Percentiles rank a stretch among this genome's conserved stretches.
phyloP scores from a whole-genome alignment of 2,113 vertebrate genomes.

The Colistium nudipinnis region DNA sequence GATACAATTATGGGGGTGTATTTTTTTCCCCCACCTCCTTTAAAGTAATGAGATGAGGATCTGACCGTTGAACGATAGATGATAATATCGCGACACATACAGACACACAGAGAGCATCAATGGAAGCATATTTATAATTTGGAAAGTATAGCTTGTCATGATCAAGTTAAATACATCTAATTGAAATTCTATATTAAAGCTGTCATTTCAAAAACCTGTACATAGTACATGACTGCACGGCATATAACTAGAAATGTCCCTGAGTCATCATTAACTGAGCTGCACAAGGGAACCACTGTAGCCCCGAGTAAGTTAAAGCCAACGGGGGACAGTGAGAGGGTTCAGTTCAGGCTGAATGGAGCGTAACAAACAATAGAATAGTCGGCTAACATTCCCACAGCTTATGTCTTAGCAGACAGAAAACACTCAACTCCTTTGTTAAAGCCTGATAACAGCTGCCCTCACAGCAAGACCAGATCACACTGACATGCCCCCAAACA shows the following conservation, averaged over 20 bases:
- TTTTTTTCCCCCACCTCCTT: too few relatives aligned
- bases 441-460: constrained; percentile 19
- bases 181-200: too few relatives aligned
- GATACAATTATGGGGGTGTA: too few relatives aligned
- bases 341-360: constrained; percentile 57
- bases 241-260: constrained; percentile 11
- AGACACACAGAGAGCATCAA: neutral
- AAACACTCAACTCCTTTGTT: constrained; percentile 63
- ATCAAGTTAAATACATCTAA: too few relatives aligned
- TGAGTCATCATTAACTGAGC: constrained; percentile 33
- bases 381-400: constrained; percentile 60
- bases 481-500: neutral
- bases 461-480: constrained; percentile 25
- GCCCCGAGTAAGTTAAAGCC: constrained; percentile 31
- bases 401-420: constrained; percentile 28
- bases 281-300: constrained; percentile 28
- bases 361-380: constrained; percentile 51
- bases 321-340: constrained; percentile 33
- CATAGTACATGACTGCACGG: constrained; percentile 6
- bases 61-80: neutral
- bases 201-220: too few relatives aligned
- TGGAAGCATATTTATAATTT: neutral
- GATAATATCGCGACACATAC: neutral
- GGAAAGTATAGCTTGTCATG: neutral
- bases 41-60: neutral